phyloP scores from a whole-genome alignment of 2,888 invertebrate species.

The Cerastis rubricosa region DNA sequence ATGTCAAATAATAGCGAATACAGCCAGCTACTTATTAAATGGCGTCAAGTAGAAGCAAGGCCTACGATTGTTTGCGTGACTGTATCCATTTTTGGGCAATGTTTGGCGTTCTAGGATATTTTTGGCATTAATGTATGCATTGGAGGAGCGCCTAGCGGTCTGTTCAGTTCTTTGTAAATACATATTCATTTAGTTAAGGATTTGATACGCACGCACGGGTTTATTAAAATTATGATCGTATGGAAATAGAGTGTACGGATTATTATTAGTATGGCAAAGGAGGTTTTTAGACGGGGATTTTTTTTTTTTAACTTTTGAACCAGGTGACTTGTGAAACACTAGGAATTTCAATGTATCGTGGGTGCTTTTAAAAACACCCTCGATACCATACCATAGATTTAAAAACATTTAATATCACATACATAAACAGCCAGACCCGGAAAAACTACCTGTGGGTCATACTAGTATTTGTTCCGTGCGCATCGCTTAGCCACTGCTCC shows the following conservation, averaged over 20 bases:
- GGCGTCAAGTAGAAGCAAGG: constrained; percentile 66
- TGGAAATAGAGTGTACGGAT: neutral
- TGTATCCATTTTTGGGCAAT: constrained; percentile 73
- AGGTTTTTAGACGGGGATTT: no score
- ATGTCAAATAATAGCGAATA: constrained; percentile 58
- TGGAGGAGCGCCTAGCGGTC: constrained; percentile 70
- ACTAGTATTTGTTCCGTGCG: neutral
- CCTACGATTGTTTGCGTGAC: constrained; percentile 78
- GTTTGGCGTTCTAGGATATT: constrained; percentile 77
- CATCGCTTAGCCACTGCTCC: no score
- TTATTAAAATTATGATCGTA: neutral
- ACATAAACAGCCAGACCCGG: neutral
- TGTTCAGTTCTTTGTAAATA: constrained; percentile 63
- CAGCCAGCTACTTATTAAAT: constrained; percentile 51
- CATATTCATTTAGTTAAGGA: constrained; percentile 43
- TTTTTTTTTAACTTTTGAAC: neutral
- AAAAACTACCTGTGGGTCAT: neutral
- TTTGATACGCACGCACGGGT: constrained; percentile 42
- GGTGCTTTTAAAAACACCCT: neutral
- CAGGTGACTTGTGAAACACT: rapidly evolving
- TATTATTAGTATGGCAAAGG: neutral
- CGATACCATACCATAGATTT: no score
- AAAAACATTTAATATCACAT: neutral
- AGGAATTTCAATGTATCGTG: neutral
- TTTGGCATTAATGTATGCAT: constrained; percentile 70